Evolutionary conservation across 2,888 invertebrate species (phyloP).

Genomic region (Polydrusus cervinus): DNA sequence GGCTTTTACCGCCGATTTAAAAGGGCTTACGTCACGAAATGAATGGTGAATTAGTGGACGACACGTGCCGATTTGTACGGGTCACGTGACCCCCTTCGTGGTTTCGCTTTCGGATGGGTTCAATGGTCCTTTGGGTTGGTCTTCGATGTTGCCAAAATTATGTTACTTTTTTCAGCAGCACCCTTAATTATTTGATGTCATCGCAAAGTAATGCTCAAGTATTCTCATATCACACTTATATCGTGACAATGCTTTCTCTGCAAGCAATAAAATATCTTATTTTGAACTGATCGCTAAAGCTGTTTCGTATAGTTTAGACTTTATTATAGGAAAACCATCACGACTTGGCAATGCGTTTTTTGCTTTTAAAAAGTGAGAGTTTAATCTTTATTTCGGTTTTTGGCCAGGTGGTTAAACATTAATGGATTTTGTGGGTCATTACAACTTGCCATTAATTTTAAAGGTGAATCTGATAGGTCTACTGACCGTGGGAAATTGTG

Average conservation of each 20-base stretch:
- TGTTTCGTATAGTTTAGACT: too few relatives aligned
- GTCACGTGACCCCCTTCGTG: slow-evolving; percentile 53
- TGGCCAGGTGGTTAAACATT: slow-evolving; percentile 28
- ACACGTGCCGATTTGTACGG: slow-evolving; percentile 54
- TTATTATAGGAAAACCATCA: slow-evolving; percentile 1
- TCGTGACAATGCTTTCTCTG: too few relatives aligned
- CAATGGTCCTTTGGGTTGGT: slow-evolving; percentile 20
- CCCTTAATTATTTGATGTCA: background rate
- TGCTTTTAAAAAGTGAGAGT: slow-evolving; percentile 13
- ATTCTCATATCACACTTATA: too few relatives aligned
- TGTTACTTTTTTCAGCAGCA: background rate
- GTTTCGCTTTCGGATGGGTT: slow-evolving; percentile 48
- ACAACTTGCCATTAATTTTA: slow-evolving; percentile 21
- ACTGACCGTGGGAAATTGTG: slow-evolving; percentile 21
- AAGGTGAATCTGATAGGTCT: slow-evolving; percentile 6
- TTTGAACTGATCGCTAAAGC: too few relatives aligned
- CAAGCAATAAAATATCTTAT: too few relatives aligned
- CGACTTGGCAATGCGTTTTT: background rate
- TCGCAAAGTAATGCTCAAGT: too few relatives aligned
- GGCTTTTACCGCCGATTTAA: slow-evolving; percentile 35
- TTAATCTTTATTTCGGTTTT: slow-evolving; percentile 13
- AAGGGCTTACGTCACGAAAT: slow-evolving; percentile 48
- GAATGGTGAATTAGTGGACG: slow-evolving; percentile 47
- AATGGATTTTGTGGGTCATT: slow-evolving; percentile 27
- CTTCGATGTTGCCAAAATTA: slow-evolving; percentile 33